Evolutionary conservation across 2,113 vertebrate species (phyloP), one percentile per base, ranked within the genome.

Genomic region (Porphyrio hochstetteri): DNA sequence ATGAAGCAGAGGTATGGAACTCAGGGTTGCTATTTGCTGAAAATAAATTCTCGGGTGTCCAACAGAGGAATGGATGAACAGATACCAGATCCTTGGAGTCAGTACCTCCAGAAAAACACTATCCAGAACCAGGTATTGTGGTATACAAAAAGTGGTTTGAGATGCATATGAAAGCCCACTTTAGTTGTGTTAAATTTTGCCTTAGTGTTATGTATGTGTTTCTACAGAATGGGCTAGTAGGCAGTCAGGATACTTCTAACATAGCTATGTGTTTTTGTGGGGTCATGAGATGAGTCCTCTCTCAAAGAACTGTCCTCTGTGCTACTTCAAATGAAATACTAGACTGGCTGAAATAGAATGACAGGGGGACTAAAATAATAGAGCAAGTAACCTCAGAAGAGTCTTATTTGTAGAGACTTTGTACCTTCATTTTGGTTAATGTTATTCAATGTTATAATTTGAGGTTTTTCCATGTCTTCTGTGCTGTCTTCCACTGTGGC

Each of bases 81-180:
- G 97, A 99, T 99, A 91, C 99, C 99, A 78, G 99, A 99, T 97
- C 99, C 99, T 82, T 99, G 99, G 99, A 99, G 99, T 98, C 99
- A 99, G 36, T 99, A 99, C 92, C 98, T 99, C 81, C 98, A 99
- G 96, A 99, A 98, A 97, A 99, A 96, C 95, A 98, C 92, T 96
- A 97, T 99, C 61, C 98, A 98, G 78, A 98, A 95, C 92, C 98
- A 99, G 98, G 99, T 99, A 98, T 93, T 95, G 12, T 1, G 48
- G 64, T 86, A 52, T 23, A 61, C 28, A 72, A 36, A 82, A 68
- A 90, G 1, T 5, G 23, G 8, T n/a, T 83, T 38, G 36, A 61
- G 4, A 11, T 44, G 10, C 12, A 59, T n/a, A 4, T 46, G 42
- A 40, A 69, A 81, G 4, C 25, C 16, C 3, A 10, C 35, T 90